A percentile compares a stretch with the other conserved stretches of the same genome.
phyloP scores from a whole-genome alignment of 2,797 vertebrate genomes.

The Anabacerthia variegaticeps region DNA sequence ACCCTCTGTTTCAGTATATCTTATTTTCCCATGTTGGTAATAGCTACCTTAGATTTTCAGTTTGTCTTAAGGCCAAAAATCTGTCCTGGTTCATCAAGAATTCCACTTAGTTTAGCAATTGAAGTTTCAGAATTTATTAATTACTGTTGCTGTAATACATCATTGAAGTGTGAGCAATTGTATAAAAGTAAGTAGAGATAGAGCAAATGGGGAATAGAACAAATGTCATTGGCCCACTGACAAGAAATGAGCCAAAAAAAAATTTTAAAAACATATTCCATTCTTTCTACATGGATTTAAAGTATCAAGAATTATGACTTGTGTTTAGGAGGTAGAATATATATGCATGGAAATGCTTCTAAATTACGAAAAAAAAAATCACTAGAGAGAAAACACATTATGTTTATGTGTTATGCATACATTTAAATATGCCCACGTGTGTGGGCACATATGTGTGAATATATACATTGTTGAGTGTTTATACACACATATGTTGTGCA shows the following conservation, averaged over 20 bases:
- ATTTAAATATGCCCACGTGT: fast-evolving
- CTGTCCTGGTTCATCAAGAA: background rate
- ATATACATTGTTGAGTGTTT: background rate
- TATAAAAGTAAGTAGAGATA: background rate
- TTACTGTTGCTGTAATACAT: background rate
- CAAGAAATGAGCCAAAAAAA: background rate
- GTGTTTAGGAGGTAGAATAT: background rate
- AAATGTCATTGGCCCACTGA: background rate
- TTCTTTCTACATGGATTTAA: background rate
- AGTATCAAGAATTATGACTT: fast-evolving
- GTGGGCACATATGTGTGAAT: too few species aligned
- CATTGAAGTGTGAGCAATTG: background rate
- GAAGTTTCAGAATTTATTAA: background rate
- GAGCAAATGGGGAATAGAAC: background rate
- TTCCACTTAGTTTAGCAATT: background rate
- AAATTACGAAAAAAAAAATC: background rate
- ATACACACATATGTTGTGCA: fast-evolving
- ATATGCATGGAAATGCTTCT: background rate
- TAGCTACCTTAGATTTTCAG: background rate
- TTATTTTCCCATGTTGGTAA: background rate
- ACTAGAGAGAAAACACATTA: background rate
- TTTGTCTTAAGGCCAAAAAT: background rate
- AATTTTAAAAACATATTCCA: background rate
- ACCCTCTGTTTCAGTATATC: background rate
- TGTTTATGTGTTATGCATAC: background rate